Conservation (phyloP, 2,797 vertebrate genomes). For the Sebastes umbrosus region DNA sequence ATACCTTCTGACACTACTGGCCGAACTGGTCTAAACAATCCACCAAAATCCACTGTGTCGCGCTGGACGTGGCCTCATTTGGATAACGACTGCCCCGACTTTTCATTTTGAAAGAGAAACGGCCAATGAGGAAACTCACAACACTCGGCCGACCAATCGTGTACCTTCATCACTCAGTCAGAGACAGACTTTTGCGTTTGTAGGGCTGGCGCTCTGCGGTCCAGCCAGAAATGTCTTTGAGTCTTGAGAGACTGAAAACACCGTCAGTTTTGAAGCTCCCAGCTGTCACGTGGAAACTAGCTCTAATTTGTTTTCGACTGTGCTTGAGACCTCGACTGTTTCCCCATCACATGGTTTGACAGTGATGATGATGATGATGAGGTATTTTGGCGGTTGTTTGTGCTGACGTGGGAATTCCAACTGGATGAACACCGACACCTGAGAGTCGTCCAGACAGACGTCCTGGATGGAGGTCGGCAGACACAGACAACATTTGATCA, state of each 20-base stretch:
- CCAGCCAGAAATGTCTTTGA: constrained; percentile 12
- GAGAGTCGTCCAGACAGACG: constrained; percentile 60
- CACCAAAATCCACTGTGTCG: too few relatives aligned
- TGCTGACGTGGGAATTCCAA: constrained; percentile 21
- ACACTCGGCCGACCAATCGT: too few relatives aligned
- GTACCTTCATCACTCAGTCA: too few relatives aligned
- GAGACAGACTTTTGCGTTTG: too few relatives aligned
- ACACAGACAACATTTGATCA: constrained; percentile 39
- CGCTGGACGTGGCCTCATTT: too few relatives aligned
- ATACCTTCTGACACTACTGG: too few relatives aligned
- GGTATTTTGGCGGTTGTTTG: not conserved
- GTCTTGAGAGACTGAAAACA: not conserved
- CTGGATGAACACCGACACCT: constrained; percentile 46
- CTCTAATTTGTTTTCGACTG: not conserved
- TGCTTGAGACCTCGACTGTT: not conserved
- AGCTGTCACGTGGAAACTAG: not conserved
- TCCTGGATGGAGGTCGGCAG: constrained; percentile 47
- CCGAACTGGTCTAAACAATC: too few relatives aligned
- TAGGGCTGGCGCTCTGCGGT: too few relatives aligned
- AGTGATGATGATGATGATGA: not conserved
- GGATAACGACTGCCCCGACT: too few relatives aligned
- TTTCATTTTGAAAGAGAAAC: too few relatives aligned
- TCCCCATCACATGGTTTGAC: not conserved
- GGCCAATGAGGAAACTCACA: too few relatives aligned
- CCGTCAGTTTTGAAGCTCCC: not conserved